phyloP scores from a whole-genome alignment of 2,113 vertebrate species.

The Hystrix cristata region DNA sequence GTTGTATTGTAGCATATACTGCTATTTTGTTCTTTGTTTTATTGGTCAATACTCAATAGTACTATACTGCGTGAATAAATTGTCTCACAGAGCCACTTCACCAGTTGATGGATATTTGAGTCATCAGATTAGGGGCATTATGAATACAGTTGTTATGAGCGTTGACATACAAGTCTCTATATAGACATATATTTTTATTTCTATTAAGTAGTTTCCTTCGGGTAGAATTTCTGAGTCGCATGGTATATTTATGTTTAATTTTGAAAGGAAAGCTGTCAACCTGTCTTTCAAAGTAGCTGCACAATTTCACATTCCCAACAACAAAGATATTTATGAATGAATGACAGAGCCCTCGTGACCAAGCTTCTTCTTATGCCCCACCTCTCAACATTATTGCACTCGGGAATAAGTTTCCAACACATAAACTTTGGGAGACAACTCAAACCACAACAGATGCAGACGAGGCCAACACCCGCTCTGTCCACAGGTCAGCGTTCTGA shows the following conservation, averaged over 20 bases:
- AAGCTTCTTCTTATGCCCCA: background rate
- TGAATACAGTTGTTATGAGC: background rate
- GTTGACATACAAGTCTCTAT: background rate
- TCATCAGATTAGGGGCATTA: background rate
- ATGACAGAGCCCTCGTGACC: background rate
- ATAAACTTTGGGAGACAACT: background rate
- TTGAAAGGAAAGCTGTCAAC: slow-evolving; percentile 13
- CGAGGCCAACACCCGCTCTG: background rate
- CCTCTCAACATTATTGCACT: background rate
- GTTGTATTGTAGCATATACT: background rate
- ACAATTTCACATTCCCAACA: background rate
- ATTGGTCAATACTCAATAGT: background rate
- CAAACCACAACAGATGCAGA: background rate
- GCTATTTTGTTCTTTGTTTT: background rate
- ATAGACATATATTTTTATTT: slow-evolving; percentile 3
- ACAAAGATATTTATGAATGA: background rate
- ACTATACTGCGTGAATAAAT: background rate
- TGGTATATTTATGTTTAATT: slow-evolving; percentile 38
- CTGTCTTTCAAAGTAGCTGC: background rate
- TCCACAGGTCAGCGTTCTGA: background rate
- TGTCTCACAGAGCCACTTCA: slow-evolving; percentile 21
- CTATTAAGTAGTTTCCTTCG: background rate
- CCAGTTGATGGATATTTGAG: background rate
- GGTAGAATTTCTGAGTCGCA: slow-evolving; percentile 5
- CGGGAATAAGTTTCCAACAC: background rate